A percentile compares a stretch with the other conserved stretches of the same genome.
phyloP scores from a whole-genome alignment of 2,888 invertebrate genomes.

The Hemicrepidius hirtus region DNA sequence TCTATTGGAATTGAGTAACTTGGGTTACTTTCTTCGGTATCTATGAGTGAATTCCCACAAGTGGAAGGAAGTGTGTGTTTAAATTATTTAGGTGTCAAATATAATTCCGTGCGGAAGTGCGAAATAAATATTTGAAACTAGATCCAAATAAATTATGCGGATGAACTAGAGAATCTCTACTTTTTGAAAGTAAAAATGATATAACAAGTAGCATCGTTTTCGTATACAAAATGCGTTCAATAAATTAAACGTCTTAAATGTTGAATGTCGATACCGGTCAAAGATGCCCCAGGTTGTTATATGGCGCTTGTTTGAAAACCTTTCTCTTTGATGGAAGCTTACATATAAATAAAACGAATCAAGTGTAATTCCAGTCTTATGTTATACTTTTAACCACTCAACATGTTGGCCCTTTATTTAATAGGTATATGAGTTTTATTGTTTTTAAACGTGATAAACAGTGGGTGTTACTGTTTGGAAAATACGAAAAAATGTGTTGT shows the following conservation, averaged over 20 bases:
- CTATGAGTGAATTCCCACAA: neutral
- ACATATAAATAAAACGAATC: conserved; percentile 9
- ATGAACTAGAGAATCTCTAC: conserved; percentile 1
- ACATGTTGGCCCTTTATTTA: conserved; percentile 4
- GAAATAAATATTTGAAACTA: neutral
- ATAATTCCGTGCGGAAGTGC: conserved; percentile 10
- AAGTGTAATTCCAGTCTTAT: conserved; percentile 9
- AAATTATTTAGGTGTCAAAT: neutral
- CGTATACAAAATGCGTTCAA: conserved; percentile 5
- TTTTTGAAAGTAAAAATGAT: conserved; percentile 21
- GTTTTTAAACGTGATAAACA: neutral
- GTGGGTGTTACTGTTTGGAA: neutral
- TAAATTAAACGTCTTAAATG: conserved; percentile 7
- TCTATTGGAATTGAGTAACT: no score
- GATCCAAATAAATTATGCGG: conserved; percentile 1
- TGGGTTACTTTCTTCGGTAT: neutral
- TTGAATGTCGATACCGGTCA: conserved; percentile 7
- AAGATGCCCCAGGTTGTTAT: conserved; percentile 10
- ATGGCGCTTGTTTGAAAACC: neutral
- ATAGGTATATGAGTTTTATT: neutral
- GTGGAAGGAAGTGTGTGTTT: neutral
- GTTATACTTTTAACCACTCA: neutral
- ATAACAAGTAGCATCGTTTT: conserved; percentile 13
- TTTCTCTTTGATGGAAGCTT: conserved; percentile 24
- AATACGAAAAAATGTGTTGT: neutral